phyloP scores from a whole-genome alignment of 92 coral and sea anemone genomes.

The Porites cylindrica region DNA sequence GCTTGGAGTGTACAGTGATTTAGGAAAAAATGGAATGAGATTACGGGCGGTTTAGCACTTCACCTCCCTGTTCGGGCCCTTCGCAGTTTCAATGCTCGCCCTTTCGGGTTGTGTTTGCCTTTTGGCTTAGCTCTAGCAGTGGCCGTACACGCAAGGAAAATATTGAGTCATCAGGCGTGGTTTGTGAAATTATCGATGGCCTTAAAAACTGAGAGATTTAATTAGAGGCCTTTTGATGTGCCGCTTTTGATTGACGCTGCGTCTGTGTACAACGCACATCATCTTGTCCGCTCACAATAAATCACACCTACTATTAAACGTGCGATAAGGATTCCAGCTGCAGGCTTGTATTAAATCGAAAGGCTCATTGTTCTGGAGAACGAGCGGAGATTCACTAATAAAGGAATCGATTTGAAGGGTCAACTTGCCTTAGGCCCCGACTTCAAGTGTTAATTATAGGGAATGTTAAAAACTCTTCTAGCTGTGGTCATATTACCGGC shows the following conservation, averaged over 20 bases:
- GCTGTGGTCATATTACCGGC: conserved; percentile 80
- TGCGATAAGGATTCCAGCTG: conserved; percentile 79
- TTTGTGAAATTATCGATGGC: conserved; percentile 94
- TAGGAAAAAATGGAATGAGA: conserved; percentile 1
- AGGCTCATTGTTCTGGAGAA: conserved; percentile 55
- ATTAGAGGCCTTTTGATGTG: conserved; percentile 94
- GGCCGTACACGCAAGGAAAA: conserved; percentile 72
- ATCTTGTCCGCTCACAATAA: conserved; percentile 73
- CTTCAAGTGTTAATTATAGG: conserved; percentile 84
- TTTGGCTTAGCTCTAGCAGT: conserved; percentile 17
- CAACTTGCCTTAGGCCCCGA: conserved; percentile 76
- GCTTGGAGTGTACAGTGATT: conserved; percentile 21
- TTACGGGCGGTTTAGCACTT: conserved; percentile 7
- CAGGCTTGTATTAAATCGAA: conserved; percentile 58
- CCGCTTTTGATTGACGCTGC: conserved; percentile 86
- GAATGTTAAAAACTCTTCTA: conserved; percentile 70
- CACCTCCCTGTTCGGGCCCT: conserved; percentile 1
- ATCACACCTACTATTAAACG: conserved; percentile 77
- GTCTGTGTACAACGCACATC: conserved; percentile 62
- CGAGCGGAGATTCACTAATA: conserved; percentile 66
- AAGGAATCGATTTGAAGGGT: conserved; percentile 72
- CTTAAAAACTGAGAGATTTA: conserved; percentile 97
- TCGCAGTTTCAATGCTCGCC: background rate
- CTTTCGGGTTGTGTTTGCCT: conserved; percentile 16
- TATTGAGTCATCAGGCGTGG: conserved; percentile 91